Evolutionary conservation across 2,113 vertebrate species (phyloP).

Genomic region (Syngnathus scovelli): DNA sequence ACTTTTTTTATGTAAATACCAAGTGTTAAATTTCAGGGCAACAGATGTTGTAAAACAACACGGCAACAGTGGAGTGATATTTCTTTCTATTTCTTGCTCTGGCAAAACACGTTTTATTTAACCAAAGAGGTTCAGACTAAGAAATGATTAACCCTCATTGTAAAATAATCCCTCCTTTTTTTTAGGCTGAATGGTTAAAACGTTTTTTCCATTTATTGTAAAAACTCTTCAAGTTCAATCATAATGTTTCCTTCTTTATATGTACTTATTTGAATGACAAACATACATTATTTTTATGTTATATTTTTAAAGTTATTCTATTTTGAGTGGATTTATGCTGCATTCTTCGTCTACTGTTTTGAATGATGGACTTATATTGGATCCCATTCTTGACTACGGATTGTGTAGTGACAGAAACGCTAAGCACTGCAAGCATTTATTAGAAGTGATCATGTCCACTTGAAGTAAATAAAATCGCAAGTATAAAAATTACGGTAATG

Average conservation of each 20-base stretch:
- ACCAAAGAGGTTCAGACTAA: neutral
- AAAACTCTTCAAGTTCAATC: neutral
- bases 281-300: no score
- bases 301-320: neutral
- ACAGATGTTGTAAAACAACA: neutral
- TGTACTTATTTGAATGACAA: neutral
- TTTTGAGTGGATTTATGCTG: neutral
- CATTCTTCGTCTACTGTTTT: neutral
- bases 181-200: neutral
- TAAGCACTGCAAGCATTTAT: neutral
- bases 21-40: neutral
- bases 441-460: neutral
- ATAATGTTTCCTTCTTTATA: neutral
- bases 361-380: neutral
- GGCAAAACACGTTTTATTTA: neutral
- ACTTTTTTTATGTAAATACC: neutral
- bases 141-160: no score
- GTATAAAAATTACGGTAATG: no score
- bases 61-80: neutral
- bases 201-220: neutral
- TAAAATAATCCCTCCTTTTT: no score
- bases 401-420: neutral
- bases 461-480: no score
- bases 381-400: neutral
- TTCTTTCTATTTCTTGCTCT: neutral